A percentile compares a stretch with the other conserved stretches of the same genome.
phyloP scores from a whole-genome alignment of 2,888 invertebrate genomes.

The Liopterus haemorrhoidalis region DNA sequence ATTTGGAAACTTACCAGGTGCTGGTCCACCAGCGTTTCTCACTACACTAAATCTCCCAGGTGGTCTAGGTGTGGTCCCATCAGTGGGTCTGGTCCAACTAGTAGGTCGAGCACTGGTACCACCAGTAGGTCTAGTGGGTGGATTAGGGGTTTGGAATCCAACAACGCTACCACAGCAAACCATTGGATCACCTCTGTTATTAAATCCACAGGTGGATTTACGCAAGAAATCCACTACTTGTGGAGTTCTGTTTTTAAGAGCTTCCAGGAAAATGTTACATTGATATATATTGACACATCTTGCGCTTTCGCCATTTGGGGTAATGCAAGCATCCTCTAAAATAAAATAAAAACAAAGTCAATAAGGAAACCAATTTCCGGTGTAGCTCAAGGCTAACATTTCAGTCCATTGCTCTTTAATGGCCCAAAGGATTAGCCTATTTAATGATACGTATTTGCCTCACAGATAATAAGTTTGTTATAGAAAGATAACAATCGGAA shows the following conservation, averaged over 20 bases:
- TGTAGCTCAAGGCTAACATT: not conserved
- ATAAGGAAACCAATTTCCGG: not conserved
- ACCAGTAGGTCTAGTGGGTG: not conserved
- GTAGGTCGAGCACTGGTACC: no score
- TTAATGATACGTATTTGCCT: no score
- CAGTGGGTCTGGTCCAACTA: no score
- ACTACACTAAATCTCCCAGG: no score
- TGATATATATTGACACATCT: conserved; percentile 1
- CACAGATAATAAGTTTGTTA: no score
- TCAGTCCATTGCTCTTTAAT: no score
- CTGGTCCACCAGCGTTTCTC: no score
- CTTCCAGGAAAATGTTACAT: conserved; percentile 8
- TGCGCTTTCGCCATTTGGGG: conserved; percentile 14
- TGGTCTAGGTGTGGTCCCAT: no score
- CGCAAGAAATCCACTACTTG: conserved; percentile 7
- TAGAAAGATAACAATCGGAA: no score
- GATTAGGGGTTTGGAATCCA: not conserved
- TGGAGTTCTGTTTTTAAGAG: not conserved
- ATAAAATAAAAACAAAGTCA: conserved; percentile 3
- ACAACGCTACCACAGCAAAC: conserved; percentile 14
- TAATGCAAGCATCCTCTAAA: conserved; percentile 7
- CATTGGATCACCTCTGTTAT: conserved; percentile 4
- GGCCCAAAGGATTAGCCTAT: no score
- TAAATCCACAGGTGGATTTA: conserved; percentile 8
- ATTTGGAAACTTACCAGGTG: no score